A percentile compares a stretch with the other conserved stretches of the same genome.
Evolutionary conservation across 1,140 invertebrate species (phyloP).

Genomic region (Aradophagus sp.): DNA sequence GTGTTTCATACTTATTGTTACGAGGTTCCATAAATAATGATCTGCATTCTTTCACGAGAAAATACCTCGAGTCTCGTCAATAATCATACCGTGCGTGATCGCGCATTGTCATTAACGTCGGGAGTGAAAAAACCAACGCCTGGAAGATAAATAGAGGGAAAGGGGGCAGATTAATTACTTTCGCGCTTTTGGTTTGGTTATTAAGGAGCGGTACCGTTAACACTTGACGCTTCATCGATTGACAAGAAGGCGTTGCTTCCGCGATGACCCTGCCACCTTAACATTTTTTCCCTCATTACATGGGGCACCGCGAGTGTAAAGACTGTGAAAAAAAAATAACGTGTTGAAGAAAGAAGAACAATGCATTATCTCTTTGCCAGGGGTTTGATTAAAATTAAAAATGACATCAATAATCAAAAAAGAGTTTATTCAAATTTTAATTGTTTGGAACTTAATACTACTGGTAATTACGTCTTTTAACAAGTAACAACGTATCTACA

Average conservation of each 20-base stretch:
- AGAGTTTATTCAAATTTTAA: too few relatives aligned
- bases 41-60: background rate
- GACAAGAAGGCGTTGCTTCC: constrained; percentile 56
- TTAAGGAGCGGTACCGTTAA: constrained; percentile 48
- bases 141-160: constrained; percentile 23
- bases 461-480: too few relatives aligned
- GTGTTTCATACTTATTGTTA: too few relatives aligned
- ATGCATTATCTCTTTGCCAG: constrained; percentile 34
- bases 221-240: constrained; percentile 53
- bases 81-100: constrained; percentile 18
- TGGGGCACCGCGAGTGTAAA: constrained; percentile 3
- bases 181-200: constrained; percentile 35
- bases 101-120: constrained; percentile 32
- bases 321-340: too few relatives aligned
- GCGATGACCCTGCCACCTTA: constrained; percentile 45
- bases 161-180: constrained; percentile 41
- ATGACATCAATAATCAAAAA: too few relatives aligned
- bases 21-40: too few relatives aligned
- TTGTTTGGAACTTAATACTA: too few relatives aligned
- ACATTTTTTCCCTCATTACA: constrained; percentile 38
- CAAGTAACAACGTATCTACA: too few relatives aligned
- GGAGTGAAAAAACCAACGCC: too few relatives aligned
- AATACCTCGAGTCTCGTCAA: constrained; percentile 4
- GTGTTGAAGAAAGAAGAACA: too few relatives aligned
- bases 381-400: too few relatives aligned